phyloP scores from a whole-genome alignment of 2,888 invertebrate genomes.

The Lycia hirtaria region DNA sequence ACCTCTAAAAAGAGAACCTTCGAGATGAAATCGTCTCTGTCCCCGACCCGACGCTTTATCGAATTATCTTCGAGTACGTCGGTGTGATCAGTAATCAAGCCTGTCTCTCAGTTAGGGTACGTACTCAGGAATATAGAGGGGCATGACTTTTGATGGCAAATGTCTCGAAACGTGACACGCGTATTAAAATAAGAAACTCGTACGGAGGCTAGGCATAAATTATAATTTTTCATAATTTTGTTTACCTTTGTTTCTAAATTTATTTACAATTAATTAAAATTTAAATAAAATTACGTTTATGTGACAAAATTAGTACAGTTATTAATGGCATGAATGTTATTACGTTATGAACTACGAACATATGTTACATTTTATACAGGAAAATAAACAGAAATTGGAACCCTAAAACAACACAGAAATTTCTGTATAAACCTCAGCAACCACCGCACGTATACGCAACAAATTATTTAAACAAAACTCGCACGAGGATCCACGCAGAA shows the following conservation, averaged over 20 bases:
- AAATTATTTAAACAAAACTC: not conserved
- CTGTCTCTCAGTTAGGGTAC: constrained; percentile 33
- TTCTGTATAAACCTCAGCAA: constrained; percentile 2
- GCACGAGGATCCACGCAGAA: not conserved
- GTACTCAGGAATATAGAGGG: constrained; percentile 32
- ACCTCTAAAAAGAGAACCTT: constrained; percentile 12
- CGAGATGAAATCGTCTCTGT: constrained; percentile 28
- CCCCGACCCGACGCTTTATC: constrained; percentile 25
- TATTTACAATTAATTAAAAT: too few species aligned
- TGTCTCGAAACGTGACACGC: not conserved
- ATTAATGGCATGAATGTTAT: too few species aligned
- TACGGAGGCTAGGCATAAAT: too few species aligned
- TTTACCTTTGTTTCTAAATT: too few species aligned
- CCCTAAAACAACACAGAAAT: not conserved
- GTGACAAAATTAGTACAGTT: too few species aligned
- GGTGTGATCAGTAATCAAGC: constrained; percentile 54
- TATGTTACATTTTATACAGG: too few species aligned
- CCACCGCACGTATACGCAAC: constrained; percentile 14
- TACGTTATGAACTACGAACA: too few species aligned
- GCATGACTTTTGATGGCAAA: not conserved
- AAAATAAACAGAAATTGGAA: too few species aligned
- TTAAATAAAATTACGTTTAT: too few species aligned
- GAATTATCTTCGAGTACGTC: constrained; percentile 40
- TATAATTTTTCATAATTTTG: too few species aligned
- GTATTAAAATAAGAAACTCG: not conserved